Evolutionary conservation across 2,113 vertebrate species (phyloP), one percentile per base, ranked within the genome.

Genomic region (Chionis minor): DNA sequence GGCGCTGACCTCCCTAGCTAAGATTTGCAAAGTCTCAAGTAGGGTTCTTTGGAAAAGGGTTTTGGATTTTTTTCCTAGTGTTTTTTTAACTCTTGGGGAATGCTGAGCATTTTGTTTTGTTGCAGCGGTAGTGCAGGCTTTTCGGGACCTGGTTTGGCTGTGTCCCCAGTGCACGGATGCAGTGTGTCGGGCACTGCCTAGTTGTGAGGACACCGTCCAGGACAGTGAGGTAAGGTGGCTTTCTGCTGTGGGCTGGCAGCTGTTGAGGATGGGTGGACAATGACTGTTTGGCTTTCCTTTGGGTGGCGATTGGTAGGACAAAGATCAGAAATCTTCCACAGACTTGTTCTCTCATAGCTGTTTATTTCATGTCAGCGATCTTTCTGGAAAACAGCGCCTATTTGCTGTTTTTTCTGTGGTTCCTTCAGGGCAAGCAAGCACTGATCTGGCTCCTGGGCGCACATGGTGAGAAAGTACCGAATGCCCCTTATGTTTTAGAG

Each of bases 141-240:
- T 99, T 95, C 98, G 99, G 55, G 99, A 99, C 97, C 98, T 99
- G 98, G 98, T 98, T 6, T 99, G 99, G 99, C 97, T 99, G 91
- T 99, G 99, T 96, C 99, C 99, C 54, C 99, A 99, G 97, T 99
- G 99, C 94, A 98, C 97, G 0, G 95, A 98, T 11, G 97, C 98
- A 0, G 99, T 99, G 92, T 99, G 99, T 94, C 94, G 45, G 86
- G 98, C 98, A 4, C 96, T 99, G 22, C 98, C 98, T 10, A 97
- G 98, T 95, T 99, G 99, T 58, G 99, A 99, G 86, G 99, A 99
- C 33, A 95, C 51, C 35, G 98, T 99, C 94, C 99, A 99, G 96
- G 99, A 99, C 56, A 98, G 97, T 1, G 99, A 99, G 98, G 99
- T 99, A 91, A 95, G 96, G 23, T 9, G 35, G 26, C 28, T 79